Percentiles rank a stretch among this genome's conserved stretches.
Evolutionary conservation across 2,888 invertebrate genomes (phyloP).

Genomic region (Trachelus troglodyta): DNA sequence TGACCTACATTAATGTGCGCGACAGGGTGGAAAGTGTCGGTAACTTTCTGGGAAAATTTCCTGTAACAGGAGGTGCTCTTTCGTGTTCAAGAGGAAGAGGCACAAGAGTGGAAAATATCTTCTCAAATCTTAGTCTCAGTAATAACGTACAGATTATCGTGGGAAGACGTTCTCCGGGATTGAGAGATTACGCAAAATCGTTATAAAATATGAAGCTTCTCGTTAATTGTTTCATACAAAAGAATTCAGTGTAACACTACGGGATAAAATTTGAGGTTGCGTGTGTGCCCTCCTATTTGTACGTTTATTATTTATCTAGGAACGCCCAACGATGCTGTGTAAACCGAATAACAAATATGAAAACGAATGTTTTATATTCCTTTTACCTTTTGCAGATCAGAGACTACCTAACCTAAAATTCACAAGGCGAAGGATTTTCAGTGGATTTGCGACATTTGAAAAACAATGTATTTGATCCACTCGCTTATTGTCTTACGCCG

Average conservation of each 20-base stretch:
- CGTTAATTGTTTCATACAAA: no score
- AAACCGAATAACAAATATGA: no score
- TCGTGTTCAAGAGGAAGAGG: background rate
- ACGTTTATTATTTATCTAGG: no score
- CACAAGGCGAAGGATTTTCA: no score
- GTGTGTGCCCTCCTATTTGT: no score
- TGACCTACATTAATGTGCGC: conserved; percentile 47
- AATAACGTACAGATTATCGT: background rate
- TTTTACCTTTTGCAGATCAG: no score
- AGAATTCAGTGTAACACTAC: background rate
- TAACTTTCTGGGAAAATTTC: background rate
- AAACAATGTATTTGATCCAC: background rate
- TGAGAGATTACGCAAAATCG: background rate
- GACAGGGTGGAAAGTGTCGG: conserved; percentile 3
- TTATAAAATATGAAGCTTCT: no score
- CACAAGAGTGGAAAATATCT: background rate
- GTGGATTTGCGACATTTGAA: background rate
- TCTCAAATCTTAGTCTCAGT: background rate
- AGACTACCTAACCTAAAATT: no score
- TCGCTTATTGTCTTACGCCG: background rate
- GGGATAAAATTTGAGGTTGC: background rate
- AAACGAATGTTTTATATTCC: no score
- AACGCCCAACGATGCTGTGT: no score
- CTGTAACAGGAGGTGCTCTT: background rate
- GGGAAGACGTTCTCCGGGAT: background rate